phyloP scores from a whole-genome alignment of 2,888 invertebrate species.

The Chironomus riparius region DNA sequence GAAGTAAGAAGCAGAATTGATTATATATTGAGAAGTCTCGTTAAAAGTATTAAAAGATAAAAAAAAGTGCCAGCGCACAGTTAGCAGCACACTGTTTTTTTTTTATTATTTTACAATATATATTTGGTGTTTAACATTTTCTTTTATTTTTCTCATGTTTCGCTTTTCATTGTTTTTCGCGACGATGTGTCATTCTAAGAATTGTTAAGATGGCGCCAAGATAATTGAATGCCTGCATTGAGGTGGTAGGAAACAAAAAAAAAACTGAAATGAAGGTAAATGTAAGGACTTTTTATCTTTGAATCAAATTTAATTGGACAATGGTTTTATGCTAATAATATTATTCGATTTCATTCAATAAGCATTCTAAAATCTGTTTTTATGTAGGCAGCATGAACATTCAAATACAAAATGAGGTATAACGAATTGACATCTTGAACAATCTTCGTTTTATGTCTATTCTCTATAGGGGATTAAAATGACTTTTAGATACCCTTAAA shows the following conservation, averaged over 20 bases:
- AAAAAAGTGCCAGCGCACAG: slow-evolving; percentile 10
- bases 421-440: too few relatives aligned
- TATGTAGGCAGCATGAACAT: too few relatives aligned
- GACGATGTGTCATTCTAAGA: slow-evolving; percentile 26
- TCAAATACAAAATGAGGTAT: too few relatives aligned
- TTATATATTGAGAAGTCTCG: slow-evolving; percentile 7
- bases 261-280: neutral
- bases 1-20: neutral
- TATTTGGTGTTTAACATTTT: slow-evolving; percentile 10
- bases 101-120: neutral
- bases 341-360: neutral
- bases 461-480: too few relatives aligned
- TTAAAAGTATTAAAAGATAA: slow-evolving; percentile 5
- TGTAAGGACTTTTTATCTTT: neutral
- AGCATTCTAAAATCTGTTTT: neutral
- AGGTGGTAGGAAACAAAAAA: neutral
- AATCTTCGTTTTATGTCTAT: too few relatives aligned
- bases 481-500: too few relatives aligned
- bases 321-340: slow-evolving; percentile 8
- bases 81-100: slow-evolving; percentile 1
- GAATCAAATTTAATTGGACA: slow-evolving; percentile 23
- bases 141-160: slow-evolving; percentile 9
- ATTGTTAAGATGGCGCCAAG: slow-evolving; percentile 27
- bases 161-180: slow-evolving; percentile 21
- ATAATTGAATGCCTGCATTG: slow-evolving; percentile 22